Evolutionary conservation across 2,888 invertebrate species (phyloP), one percentile per base, ranked within the genome.

Genomic region (Eupeodes luniger): DNA sequence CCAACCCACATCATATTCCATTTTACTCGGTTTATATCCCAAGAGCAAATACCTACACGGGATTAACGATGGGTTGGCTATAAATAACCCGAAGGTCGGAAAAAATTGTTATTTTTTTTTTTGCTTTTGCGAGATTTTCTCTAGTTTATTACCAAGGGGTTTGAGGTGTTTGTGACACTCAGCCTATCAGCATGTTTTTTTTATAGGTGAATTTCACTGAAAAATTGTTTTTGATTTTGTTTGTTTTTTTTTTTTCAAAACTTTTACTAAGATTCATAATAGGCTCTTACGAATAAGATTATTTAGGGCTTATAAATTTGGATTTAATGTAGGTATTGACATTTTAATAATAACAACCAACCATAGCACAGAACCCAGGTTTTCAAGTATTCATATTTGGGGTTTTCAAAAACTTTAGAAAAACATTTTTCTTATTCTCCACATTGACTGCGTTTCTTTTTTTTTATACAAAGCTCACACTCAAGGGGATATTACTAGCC

Each of bases 1-100:
- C 55, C 19, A 27, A 1, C 64, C 16, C 44, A 19, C 12, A 10
- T 40, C 66, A 36, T 34, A 36, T 47, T 27, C 16, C 40, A 27
- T 40, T 55, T n/a, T 62, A 53, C 19, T 27, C 27, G 57, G 11
- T 57, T 49, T 59, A 81, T 57, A 76, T 84, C 85, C 78, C 85
- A 74, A 75, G 75, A 88, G 88, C 85, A 88, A 88, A 88, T 88
- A 88, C 81, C 88, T 85, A 84, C 88, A 88, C 78, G 85, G 81
- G 84, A 88, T 81, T 88, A 85, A 84, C 88, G 81, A 75, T 85
- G 75, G 88, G 81, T 81, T 85, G 85, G 81, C 88, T 84, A 88
- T 88, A 88, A 88, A 88, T 88, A 88, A 85, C 84, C 85, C 69
- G 81, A 85, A 85, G 85, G 88, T 81, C 81, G 81, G 75, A 67